Base-by-base conservation (phyloP, 2,113 vertebrate genomes). In the Colistium nudipinnis region DNA sequence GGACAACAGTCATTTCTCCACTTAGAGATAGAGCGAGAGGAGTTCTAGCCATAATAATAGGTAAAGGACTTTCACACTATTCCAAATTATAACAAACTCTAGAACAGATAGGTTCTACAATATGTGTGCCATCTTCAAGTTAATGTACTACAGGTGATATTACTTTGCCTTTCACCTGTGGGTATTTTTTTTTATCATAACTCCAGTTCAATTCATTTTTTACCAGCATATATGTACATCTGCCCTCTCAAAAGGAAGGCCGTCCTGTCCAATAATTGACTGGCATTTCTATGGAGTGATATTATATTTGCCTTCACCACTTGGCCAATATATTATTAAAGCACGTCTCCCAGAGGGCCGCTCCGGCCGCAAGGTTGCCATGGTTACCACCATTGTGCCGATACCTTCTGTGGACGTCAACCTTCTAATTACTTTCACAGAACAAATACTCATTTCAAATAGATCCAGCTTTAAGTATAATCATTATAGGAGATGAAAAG, bases 271-370 rank as follows among this genome's bases (percentile, higher is more conserved):
- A 62, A 70, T 90, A 72, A 84, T 33, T 82, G 70, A 85, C 33
- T 74, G 76, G 64, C 70, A 86, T 88, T 89, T 87, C 57, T 82
- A 82, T 71, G 70, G 71, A 78, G 47, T 73, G 48, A 79, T 80
- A 85, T 90, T 83, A 86, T 86, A 88, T 88, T 88, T 88, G 75
- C 71, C 78, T 80, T 80, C 62, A 47, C 55, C 77, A 78, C 76
- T 84, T 62, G 77, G 65, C 77, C 80, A 78, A 69, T 87, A 80
- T 75, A 89, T 89, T 87, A 87, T 90, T 88, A 83, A 83, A 84
- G 64, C 68, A 54, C 3, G 0, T 70, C 33, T 86, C 81, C 76
- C 80, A 48, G 33, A 73, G 38, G 81, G 74, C 73, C 39, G 82
- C 80, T 80, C 63, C 25, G 7, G 74, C 68, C 81, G 80, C 71